Percentiles rank a stretch among this genome's conserved stretches.
Evolutionary conservation across 2,113 vertebrate genomes (phyloP).

Genomic region (Hemibagrus wyckioides): DNA sequence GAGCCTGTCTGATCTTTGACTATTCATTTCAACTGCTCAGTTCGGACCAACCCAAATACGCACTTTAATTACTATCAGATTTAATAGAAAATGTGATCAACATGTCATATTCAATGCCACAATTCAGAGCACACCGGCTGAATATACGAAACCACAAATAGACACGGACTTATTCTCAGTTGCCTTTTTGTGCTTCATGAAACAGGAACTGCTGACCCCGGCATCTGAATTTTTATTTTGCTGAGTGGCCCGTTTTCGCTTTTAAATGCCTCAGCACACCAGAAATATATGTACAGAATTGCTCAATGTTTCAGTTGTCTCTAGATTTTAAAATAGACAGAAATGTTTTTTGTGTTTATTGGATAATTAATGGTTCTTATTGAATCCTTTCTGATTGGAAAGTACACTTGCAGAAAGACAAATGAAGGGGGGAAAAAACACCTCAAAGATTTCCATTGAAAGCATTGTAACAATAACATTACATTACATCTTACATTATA

Average conservation of each 20-base stretch:
- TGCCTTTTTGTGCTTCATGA: not conserved
- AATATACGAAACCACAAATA: not conserved
- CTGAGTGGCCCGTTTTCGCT: not conserved
- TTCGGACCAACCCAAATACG: not conserved
- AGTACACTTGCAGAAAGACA: not conserved
- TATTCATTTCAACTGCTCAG: not conserved
- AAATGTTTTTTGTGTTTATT: not conserved
- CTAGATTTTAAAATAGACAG: not conserved
- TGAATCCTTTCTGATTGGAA: not conserved
- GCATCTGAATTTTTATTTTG: not conserved
- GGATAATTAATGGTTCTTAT: not conserved
- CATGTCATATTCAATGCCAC: not conserved
- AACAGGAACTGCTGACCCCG: conserved; percentile 7
- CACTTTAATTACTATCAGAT: not conserved
- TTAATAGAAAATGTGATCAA: not conserved
- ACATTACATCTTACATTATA: not conserved
- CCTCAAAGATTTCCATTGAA: not conserved
- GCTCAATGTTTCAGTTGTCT: not conserved
- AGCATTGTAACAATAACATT: not conserved
- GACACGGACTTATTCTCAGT: not conserved
- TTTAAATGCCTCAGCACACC: not conserved
- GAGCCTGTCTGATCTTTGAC: not conserved
- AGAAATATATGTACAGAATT: not conserved
- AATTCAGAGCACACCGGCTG: not conserved
- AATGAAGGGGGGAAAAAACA: not conserved